Evolutionary conservation across 1,140 invertebrate genomes (phyloP).

Genomic region (Drosophila willistoni): DNA sequence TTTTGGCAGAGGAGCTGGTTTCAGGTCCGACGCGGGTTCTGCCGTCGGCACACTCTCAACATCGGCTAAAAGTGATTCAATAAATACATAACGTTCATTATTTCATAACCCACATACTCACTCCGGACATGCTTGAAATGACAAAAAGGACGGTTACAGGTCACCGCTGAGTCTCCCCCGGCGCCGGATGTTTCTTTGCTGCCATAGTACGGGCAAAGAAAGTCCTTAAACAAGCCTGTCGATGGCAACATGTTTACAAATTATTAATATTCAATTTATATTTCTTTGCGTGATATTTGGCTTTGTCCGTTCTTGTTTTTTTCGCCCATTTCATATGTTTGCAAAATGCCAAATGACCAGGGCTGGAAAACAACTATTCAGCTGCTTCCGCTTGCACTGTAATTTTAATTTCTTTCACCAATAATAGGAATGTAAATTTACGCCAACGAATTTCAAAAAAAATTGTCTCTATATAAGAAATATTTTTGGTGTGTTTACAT

Average conservation of each 20-base stretch:
- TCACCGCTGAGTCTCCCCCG: slow-evolving; percentile 34
- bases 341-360: slow-evolving; percentile 16
- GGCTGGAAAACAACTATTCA: not conserved
- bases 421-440: not conserved
- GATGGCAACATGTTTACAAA: slow-evolving; percentile 90
- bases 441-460: not conserved
- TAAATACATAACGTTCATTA: not conserved
- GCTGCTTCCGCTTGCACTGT: not conserved
- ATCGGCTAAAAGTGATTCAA: slow-evolving; percentile 55
- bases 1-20: slow-evolving; percentile 61
- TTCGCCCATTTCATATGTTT: slow-evolving; percentile 45
- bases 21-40: slow-evolving; percentile 57
- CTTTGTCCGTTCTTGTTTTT: slow-evolving; percentile 30
- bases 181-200: slow-evolving; percentile 78
- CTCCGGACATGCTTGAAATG: slow-evolving; percentile 92
- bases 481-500: not conserved
- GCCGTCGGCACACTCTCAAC: slow-evolving; percentile 39
- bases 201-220: slow-evolving; percentile 92
- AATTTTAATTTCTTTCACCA: not conserved
- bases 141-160: slow-evolving; percentile 94
- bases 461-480: not conserved
- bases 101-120: slow-evolving; percentile 57
- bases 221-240: slow-evolving; percentile 92
- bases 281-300: slow-evolving; percentile 14
- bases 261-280: slow-evolving; percentile 33